Base-by-base conservation (phyloP, 2,888 invertebrate species). In the Papilio demoleus region DNA sequence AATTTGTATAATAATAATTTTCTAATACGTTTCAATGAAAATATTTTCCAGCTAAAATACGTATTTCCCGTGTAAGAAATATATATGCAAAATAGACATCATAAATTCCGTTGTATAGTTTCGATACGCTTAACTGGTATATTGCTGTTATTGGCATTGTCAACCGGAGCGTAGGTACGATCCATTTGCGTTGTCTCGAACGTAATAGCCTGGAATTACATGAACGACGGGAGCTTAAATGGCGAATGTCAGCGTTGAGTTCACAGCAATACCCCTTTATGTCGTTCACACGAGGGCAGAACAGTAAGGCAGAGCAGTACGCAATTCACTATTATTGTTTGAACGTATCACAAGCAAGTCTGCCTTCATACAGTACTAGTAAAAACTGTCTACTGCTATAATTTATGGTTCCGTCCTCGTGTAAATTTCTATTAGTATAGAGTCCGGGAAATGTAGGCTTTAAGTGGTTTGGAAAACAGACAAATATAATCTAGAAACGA, bases 131-230 rank as follows among this genome's bases (percentile, higher is more conserved):
- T 63, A 58, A 31, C 56, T 45, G 19, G 11, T 56, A 70, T 70
- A 64, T 74, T 70, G 73, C 73, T 74, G 72, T 73, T 71, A 65
- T 65, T 58, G 70, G 72, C 68, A 75, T 78, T 75, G 75, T 76
- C 67, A 72, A 65, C 70, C 68, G 45, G 31, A 53, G 60, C 50
- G 59, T 60, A 64, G 38, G 31, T 72, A 70, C 74, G 74, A 74
- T 74, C 72, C 71, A 78, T 78, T 80, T 78, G 74, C 74, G 77
- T 76, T 76, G 77, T 73, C 73, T 67, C 68, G 70, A 74, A 76
- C 65, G 71, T 74, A 74, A 75, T 73, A 72, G 75, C 67, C 70
- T 71, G 73, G 75, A 71, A 75, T 78, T 73, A 71, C 56, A 73
- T 53, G 65, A 69, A 64, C 64, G 47, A 27, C 67, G 65, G 60